Conservation (phyloP, 2,888 invertebrate genomes). For the Nemapogon koenigi region DNA sequence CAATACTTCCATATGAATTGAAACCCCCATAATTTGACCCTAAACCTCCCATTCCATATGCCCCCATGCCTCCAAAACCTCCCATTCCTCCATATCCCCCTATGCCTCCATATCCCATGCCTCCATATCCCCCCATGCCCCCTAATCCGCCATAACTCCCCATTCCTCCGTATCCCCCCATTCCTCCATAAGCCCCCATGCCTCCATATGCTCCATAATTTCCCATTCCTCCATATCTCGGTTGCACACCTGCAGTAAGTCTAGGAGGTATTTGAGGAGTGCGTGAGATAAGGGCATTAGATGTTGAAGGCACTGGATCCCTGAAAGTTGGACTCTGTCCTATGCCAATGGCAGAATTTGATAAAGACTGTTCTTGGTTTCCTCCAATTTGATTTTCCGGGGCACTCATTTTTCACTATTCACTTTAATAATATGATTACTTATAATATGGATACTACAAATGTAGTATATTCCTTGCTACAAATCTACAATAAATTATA, state of each 20-base stretch:
- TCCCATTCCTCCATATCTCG: slow-evolving; percentile 30
- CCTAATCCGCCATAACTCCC: slow-evolving; percentile 23
- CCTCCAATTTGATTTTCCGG: slow-evolving; percentile 30
- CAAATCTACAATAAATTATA: too few species aligned
- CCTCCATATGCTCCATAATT: slow-evolving; percentile 22
- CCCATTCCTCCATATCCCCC: slow-evolving; percentile 4
- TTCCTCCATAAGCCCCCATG: slow-evolving; percentile 23
- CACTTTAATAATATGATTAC: too few species aligned
- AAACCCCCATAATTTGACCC: slow-evolving; percentile 37
- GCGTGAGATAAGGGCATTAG: slow-evolving; percentile 20
- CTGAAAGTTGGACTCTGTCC: slow-evolving; percentile 28
- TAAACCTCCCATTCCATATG: slow-evolving; percentile 19
- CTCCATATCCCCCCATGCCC: slow-evolving; percentile 27
- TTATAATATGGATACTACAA: too few species aligned
- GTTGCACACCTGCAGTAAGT: slow-evolving; percentile 28
- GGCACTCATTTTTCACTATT: not conserved
- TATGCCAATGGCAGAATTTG: slow-evolving; percentile 27
- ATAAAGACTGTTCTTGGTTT: slow-evolving; percentile 31
- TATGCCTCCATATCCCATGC: slow-evolving; percentile 4
- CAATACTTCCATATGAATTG: slow-evolving; percentile 63
- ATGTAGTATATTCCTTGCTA: too few species aligned
- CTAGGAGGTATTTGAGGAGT: slow-evolving; percentile 41
- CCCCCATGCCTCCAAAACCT: slow-evolving; percentile 13
- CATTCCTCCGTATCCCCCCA: slow-evolving; percentile 21
- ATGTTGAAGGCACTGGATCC: slow-evolving; percentile 32